A percentile compares a stretch with the other conserved stretches of the same genome.
Evolutionary conservation across 2,888 invertebrate species (phyloP).

Genomic region (Sphinx pinastri): DNA sequence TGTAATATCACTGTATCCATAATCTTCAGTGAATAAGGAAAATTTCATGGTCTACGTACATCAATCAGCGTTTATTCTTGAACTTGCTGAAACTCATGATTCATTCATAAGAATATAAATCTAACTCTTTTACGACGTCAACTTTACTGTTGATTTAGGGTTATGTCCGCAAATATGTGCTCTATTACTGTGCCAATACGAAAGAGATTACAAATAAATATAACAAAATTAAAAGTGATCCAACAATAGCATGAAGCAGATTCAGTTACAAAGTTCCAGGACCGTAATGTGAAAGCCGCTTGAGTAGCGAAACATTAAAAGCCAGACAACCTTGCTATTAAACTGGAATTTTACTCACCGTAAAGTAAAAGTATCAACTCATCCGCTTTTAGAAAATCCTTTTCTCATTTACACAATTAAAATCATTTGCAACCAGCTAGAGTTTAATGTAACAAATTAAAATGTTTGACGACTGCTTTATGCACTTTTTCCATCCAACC

Average conservation of each 20-base stretch:
- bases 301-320: conserved; percentile 10
- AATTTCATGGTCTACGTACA: conserved; percentile 36
- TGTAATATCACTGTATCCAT: conserved; percentile 45
- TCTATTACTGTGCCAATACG: background rate
- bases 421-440: conserved; percentile 1
- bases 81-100: conserved; percentile 28
- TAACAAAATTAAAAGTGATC: background rate
- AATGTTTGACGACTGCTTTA: conserved; percentile 1
- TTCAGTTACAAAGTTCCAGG: conserved; percentile 1
- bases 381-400: conserved; percentile 15
- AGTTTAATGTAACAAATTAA: conserved; percentile 16
- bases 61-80: conserved; percentile 26
- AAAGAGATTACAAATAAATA: background rate
- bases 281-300: background rate
- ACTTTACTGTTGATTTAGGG: background rate
- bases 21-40: conserved; percentile 47
- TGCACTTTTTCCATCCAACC: background rate
- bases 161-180: background rate
- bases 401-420: conserved; percentile 19
- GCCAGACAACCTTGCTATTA: conserved; percentile 20
- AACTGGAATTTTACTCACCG: conserved; percentile 18
- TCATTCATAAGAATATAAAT: conserved; percentile 28
- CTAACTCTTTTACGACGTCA: conserved; percentile 23
- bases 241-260: background rate
- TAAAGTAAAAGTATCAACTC: conserved; percentile 17